phyloP scores from a whole-genome alignment of 2,113 vertebrate genomes.

The Proteles cristata region DNA sequence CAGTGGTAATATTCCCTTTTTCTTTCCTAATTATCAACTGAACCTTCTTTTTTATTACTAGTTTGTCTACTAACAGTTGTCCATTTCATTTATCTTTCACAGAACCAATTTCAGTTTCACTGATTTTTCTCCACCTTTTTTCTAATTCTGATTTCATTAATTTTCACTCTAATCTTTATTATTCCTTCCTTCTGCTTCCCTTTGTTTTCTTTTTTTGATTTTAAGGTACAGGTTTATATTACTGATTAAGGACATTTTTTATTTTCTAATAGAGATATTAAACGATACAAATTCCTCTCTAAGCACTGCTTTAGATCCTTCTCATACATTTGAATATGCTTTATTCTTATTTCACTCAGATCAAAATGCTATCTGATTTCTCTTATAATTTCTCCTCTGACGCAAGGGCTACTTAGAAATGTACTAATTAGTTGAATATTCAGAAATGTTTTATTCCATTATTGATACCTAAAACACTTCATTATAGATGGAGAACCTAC shows the following conservation, averaged over 20 bases:
- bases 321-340: too few species aligned
- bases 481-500: too few species aligned
- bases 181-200: neutral
- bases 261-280: neutral
- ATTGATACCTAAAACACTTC: too few species aligned
- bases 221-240: neutral
- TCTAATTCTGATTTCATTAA: neutral
- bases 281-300: neutral
- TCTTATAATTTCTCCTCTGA: too few species aligned
- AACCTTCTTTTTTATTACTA: neutral
- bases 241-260: neutral
- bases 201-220: neutral
- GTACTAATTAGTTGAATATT: too few species aligned
- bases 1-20: neutral
- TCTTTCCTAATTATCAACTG: neutral
- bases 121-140: conserved; percentile 3
- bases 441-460: too few species aligned
- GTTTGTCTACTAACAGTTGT: neutral
- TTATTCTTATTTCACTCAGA: too few species aligned
- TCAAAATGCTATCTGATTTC: too few species aligned
- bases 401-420: too few species aligned
- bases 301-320: neutral
- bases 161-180: neutral
- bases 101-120: neutral
- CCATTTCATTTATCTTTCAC: neutral